A percentile compares a stretch with the other conserved stretches of the same genome.
These are phyloP conservation scores for Charina bottae DNA, from an alignment of 2,113 vertebrate species.

Conservation along the genomic window DNA sequence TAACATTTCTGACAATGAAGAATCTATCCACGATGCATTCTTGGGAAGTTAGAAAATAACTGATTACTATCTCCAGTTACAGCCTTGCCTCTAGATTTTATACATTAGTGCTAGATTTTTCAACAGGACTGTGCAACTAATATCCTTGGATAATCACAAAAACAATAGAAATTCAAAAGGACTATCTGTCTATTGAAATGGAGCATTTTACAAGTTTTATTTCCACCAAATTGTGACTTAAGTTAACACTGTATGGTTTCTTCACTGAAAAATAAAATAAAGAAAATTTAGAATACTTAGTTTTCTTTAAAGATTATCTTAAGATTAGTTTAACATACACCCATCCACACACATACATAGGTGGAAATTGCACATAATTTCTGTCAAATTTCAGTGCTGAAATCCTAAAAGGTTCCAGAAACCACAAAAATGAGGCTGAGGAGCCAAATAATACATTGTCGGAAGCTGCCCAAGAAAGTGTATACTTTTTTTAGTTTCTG, in stretches of 20 bases:
- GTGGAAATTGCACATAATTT: not conserved
- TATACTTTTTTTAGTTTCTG: not conserved
- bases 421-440: not conserved
- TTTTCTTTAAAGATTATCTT: not conserved
- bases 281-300: not conserved
- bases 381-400: not conserved
- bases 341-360: not conserved
- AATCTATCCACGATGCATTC: slow-evolving; percentile 38
- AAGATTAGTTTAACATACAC: not conserved
- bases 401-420: not conserved
- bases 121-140: slow-evolving; percentile 39
- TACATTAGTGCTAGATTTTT: slow-evolving; percentile 51
- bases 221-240: no score
- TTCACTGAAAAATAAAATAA: not conserved
- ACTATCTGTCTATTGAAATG: no score
- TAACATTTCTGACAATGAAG: slow-evolving; percentile 36
- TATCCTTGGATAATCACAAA: slow-evolving; percentile 29
- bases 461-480: not conserved
- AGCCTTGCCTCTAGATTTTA: slow-evolving; percentile 33
- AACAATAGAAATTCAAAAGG: slow-evolving; percentile 9
- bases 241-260: no score
- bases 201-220: not conserved
- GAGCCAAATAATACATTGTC: not conserved
- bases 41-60: slow-evolving; percentile 47
- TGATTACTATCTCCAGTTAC: slow-evolving; percentile 41